Percentiles rank a stretch among this genome's conserved stretches.
Evolutionary conservation across 1,140 invertebrate species (phyloP).

Genomic region (Vanessa tameamea): DNA sequence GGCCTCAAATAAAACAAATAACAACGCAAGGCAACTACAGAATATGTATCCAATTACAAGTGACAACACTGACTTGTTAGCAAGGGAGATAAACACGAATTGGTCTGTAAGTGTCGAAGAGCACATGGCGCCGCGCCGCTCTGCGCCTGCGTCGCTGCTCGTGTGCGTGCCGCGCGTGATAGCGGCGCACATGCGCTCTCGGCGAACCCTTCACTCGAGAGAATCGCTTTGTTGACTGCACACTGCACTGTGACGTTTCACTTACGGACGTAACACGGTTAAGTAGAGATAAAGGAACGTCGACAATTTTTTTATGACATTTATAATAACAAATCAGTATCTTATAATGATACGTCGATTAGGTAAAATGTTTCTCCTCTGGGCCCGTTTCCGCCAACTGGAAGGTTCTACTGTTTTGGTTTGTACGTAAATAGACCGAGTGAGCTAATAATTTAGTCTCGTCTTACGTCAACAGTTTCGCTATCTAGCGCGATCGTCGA

Average conservation of each 20-base stretch:
- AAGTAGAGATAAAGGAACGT: background rate
- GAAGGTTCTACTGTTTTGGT: background rate
- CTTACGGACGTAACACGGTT: background rate
- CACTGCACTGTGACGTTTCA: background rate
- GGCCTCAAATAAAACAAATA: background rate
- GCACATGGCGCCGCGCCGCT: conserved; percentile 17
- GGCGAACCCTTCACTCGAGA: background rate
- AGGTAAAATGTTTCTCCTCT: background rate
- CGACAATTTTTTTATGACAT: background rate
- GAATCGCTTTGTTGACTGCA: background rate
- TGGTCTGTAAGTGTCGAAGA: background rate
- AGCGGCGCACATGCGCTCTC: background rate
- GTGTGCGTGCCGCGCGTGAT: background rate
- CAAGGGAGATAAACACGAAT: conserved; percentile 14
- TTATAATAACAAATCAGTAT: background rate
- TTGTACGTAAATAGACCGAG: conserved; percentile 3
- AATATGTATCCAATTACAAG: conserved; percentile 10
- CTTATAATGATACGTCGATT: background rate
- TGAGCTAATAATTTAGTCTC: conserved; percentile 15
- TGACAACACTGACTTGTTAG: conserved; percentile 12
- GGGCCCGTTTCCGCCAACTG: background rate
- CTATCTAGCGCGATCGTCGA: conserved; percentile 32
- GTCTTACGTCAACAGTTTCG: conserved; percentile 25
- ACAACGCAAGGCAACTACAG: background rate
- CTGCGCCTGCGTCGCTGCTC: background rate